Conservation (phyloP, 2,888 invertebrate species). For the Nemotelus nigrinus region DNA sequence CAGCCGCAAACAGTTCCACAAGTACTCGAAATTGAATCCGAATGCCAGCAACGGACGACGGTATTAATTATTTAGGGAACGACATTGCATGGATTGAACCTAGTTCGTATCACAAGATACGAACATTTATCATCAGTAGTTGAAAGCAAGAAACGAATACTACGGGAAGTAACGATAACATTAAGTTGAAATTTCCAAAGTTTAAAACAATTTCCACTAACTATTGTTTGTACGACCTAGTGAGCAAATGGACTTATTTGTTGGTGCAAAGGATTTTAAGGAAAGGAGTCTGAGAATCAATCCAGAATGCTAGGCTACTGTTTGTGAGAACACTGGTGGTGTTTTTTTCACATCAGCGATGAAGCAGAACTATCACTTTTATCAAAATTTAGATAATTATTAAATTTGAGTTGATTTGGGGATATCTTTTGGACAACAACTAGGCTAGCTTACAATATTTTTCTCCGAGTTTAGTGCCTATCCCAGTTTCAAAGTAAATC, state of each 20-base stretch:
- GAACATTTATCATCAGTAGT: constrained; percentile 10
- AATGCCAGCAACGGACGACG: no score
- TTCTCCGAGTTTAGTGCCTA: no score
- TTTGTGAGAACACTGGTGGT: background rate
- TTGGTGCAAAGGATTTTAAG: background rate
- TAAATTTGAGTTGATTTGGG: no score
- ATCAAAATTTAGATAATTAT: no score
- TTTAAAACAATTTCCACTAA: constrained; percentile 5
- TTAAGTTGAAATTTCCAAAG: background rate
- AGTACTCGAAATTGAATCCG: no score
- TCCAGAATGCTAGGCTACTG: no score
- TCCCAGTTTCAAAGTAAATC: no score
- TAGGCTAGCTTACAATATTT: no score
- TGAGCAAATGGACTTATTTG: constrained; percentile 4
- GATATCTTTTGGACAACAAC: no score
- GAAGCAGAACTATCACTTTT: background rate
- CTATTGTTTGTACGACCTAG: background rate
- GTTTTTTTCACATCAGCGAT: background rate
- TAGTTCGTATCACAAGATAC: background rate
- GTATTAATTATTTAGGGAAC: constrained; percentile 12
- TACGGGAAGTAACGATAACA: background rate
- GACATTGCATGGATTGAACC: background rate
- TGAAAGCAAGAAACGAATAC: background rate
- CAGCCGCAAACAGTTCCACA: no score
- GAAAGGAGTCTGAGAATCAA: background rate